Evolutionary conservation across 2,888 invertebrate genomes (phyloP).

Genomic region (Drosophila hamatofila): DNA sequence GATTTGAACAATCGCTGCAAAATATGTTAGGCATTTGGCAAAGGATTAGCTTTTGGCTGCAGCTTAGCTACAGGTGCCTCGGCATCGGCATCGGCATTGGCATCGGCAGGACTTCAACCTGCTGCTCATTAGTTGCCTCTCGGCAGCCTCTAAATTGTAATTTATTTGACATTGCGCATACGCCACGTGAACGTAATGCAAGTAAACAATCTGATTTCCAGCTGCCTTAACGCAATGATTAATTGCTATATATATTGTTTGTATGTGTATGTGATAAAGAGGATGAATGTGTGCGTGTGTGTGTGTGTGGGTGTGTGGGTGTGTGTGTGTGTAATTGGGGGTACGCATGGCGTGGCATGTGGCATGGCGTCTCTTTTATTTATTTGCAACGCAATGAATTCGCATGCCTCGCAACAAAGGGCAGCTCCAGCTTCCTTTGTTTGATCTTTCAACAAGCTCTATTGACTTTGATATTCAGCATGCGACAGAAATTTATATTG

Average conservation of each 20-base stretch:
- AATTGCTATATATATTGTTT: slow-evolving; percentile 52
- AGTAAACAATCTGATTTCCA: slow-evolving; percentile 63
- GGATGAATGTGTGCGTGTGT: slow-evolving; percentile 9
- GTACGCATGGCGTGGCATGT: slow-evolving; percentile 9
- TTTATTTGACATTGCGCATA: slow-evolving; percentile 77
- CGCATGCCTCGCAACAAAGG: slow-evolving; percentile 38
- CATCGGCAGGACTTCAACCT: slow-evolving; percentile 4
- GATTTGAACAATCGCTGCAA: slow-evolving; percentile 21
- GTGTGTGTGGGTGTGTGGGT: slow-evolving; percentile 10
- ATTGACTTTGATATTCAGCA: slow-evolving; percentile 4
- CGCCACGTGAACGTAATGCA: slow-evolving; percentile 65
- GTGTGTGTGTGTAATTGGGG: slow-evolving; percentile 7
- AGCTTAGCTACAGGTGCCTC: slow-evolving; percentile 30
- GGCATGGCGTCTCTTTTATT: slow-evolving; percentile 57
- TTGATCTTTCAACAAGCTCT: slow-evolving; percentile 3
- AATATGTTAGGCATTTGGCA: slow-evolving; percentile 23
- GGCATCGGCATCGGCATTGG: background rate
- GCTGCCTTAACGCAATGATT: slow-evolving; percentile 73
- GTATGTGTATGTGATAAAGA: background rate
- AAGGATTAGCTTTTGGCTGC: slow-evolving; percentile 42
- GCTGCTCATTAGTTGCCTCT: slow-evolving; percentile 28
- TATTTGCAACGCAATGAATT: slow-evolving; percentile 69
- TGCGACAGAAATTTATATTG: slow-evolving; percentile 9
- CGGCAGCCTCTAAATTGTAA: slow-evolving; percentile 56
- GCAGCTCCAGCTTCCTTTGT: slow-evolving; percentile 33